Conservation (phyloP, 2,797 vertebrate species). For the Microctenopoma steveboyesi region DNA sequence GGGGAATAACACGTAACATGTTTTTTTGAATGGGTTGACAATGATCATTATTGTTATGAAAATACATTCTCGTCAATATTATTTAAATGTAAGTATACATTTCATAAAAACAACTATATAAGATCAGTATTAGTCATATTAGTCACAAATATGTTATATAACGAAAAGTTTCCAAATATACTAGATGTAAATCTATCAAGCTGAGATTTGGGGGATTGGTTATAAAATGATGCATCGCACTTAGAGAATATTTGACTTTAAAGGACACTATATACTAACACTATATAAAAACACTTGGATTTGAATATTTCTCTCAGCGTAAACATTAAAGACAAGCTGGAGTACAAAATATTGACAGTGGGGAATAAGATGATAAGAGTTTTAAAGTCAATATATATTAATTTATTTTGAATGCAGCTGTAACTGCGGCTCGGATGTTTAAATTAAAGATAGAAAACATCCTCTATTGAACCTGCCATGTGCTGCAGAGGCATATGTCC, state of each 20-base stretch:
- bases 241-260: background rate
- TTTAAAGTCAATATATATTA: background rate
- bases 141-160: background rate
- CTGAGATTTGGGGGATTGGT: background rate
- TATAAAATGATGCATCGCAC: background rate
- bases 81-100: background rate
- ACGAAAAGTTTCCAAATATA: background rate
- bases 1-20: constrained; percentile 16
- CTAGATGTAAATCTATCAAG: background rate
- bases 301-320: background rate
- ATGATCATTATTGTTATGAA: constrained; percentile 9
- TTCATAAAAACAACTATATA: background rate
- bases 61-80: background rate
- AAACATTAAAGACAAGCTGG: background rate
- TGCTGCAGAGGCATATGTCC: constrained; percentile 14
- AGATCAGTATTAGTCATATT: background rate
- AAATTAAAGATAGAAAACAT: background rate
- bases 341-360: background rate
- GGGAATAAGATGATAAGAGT: background rate
- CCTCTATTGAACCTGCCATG: constrained; percentile 4
- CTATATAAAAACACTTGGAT: background rate
- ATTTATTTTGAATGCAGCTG: background rate
- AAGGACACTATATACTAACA: background rate
- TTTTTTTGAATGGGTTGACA: background rate
- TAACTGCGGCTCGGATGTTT: background rate